Percentiles rank a stretch among this genome's conserved stretches.
Conservation (phyloP, 1,140 invertebrate genomes). For the Oscheius sp. region DNA sequence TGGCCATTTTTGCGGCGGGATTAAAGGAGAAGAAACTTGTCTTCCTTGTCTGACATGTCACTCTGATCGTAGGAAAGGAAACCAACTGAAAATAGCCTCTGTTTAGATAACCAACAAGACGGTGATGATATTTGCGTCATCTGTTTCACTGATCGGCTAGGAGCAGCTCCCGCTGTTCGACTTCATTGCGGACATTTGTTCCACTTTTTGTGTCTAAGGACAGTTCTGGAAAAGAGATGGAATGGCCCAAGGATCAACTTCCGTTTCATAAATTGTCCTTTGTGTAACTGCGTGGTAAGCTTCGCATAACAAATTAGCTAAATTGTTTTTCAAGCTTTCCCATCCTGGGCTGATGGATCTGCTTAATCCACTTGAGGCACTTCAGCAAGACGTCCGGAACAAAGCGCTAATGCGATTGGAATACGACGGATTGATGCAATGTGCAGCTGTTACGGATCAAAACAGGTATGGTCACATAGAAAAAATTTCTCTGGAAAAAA, state of each 20-base stretch:
- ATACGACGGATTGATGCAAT: conserved; percentile 82
- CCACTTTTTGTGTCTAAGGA: conserved; percentile 84
- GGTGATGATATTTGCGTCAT: conserved; percentile 99
- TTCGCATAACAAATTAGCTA: not conserved
- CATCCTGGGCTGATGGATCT: conserved; percentile 77
- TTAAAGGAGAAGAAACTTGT: conserved; percentile 77
- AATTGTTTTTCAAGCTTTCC: conserved; percentile 68
- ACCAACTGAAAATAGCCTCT: not conserved
- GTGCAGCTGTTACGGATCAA: conserved; percentile 28
- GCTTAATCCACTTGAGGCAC: conserved; percentile 74
- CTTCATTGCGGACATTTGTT: conserved; percentile 91
- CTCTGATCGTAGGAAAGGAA: not conserved
- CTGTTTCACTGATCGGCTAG: conserved; percentile 91
- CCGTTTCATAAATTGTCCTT: conserved; percentile 89
- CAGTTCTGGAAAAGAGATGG: conserved; percentile 83
- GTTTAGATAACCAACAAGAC: conserved; percentile 71
- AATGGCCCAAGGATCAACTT: conserved; percentile 91
- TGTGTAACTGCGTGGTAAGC: conserved; percentile 79
- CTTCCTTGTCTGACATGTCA: conserved; percentile 78
- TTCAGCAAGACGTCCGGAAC: conserved; percentile 83
- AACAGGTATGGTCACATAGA: not conserved
- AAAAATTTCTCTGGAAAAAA: too few relatives aligned
- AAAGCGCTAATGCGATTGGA: conserved; percentile 93
- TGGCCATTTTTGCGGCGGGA: conserved; percentile 87
- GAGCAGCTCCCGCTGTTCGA: conserved; percentile 83